These are phyloP conservation scores for Brachionus paranguensis DNA, from an alignment of 1,140 invertebrate genomes.

Conservation along the genomic window DNA sequence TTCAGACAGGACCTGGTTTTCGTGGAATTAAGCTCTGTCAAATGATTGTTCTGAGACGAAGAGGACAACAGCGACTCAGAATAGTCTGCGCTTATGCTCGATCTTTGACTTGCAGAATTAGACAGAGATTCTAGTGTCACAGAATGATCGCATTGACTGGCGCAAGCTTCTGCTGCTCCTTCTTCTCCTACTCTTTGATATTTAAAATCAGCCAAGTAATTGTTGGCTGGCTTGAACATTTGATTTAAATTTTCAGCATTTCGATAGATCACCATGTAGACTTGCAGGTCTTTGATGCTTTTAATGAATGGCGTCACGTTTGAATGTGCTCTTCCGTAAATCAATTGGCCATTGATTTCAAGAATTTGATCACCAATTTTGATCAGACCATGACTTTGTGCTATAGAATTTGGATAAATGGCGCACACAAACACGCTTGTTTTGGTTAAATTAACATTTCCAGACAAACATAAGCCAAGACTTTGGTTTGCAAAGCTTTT, in stretches of 20 bases:
- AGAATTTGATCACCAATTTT: conserved; percentile 88
- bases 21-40: background rate
- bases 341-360: conserved; percentile 86
- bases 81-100: background rate
- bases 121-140: background rate
- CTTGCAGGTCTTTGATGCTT: conserved; percentile 68
- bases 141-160: background rate
- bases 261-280: conserved; percentile 64
- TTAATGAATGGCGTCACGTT: conserved; percentile 94
- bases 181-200: background rate
- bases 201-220: background rate
- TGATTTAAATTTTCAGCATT: background rate
- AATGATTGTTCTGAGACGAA: background rate
- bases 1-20: too few relatives aligned
- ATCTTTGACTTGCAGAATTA: background rate
- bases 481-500: conserved; percentile 51
- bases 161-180: too few relatives aligned
- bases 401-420: conserved; percentile 77
- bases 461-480: conserved; percentile 83
- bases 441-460: conserved; percentile 82
- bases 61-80: background rate
- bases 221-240: background rate
- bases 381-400: conserved; percentile 68
- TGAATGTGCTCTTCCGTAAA: conserved; percentile 88
- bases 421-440: conserved; percentile 95